phyloP scores from a whole-genome alignment of 2,113 vertebrate species.

The Hippotragus niger region DNA sequence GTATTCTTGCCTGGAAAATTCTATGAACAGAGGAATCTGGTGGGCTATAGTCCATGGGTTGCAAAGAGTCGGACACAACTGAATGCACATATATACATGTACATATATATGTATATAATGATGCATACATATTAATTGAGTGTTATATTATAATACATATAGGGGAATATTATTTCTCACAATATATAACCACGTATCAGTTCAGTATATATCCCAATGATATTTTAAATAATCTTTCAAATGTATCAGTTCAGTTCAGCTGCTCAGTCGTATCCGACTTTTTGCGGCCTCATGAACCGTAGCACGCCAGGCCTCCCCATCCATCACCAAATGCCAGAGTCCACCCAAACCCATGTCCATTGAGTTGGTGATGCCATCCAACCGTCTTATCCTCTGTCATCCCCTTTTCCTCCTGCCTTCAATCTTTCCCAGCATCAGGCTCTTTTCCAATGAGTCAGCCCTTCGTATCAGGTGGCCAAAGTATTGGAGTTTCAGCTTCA shows the following conservation, averaged over 20 bases:
- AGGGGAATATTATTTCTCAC: not conserved
- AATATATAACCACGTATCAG: not conserved
- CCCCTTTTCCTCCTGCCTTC: not conserved
- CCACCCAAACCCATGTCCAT: not conserved
- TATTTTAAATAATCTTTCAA: not conserved
- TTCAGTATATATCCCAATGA: not conserved
- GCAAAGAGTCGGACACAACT: not conserved
- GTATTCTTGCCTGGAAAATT: not conserved
- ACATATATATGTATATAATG: not conserved
- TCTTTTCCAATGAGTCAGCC: not conserved
- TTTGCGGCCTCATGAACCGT: rapidly evolving
- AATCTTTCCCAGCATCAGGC: not conserved
- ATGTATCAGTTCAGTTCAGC: not conserved
- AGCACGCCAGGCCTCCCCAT: not conserved
- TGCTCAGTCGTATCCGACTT: not conserved
- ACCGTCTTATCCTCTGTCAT: not conserved
- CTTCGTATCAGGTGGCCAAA: not conserved
- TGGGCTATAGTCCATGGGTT: not conserved
- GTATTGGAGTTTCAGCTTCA: not conserved
- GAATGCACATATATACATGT: not conserved
- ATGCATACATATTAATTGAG: not conserved
- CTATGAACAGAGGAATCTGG: not conserved
- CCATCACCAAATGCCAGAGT: not conserved
- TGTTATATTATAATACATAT: not conserved
- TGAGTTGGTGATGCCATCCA: not conserved